Evolutionary conservation across 2,113 vertebrate genomes (phyloP), one percentile per base, ranked within the genome.

Genomic region (Pomatorhinus ruficollis): DNA sequence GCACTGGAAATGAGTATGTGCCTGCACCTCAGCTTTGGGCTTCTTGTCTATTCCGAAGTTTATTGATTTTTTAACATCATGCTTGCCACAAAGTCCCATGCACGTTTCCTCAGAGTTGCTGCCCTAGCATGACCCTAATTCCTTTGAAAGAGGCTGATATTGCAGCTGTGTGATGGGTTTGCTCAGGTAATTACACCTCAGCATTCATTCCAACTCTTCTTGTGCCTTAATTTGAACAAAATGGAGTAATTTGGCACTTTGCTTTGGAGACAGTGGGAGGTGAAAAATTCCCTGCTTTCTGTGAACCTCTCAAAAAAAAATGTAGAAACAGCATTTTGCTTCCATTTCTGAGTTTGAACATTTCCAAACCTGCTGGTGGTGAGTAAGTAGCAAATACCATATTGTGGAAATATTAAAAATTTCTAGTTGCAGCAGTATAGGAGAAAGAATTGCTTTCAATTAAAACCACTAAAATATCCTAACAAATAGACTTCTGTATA

Each of bases 171-270:
- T 85, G 61, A 82, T 83, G 35, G 18, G 11, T 68, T 65, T 76
- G 21, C 53, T 66, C 86, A 83, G 37, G 65, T 68, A 93, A 68
- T 83, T 85, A 76, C 30, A 92, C 31, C 21, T 90, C 49, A 52
- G 35, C 12, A 33, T 69, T 88, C 61, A 88, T 49, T 79, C 12
- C 66, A 76, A 6, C 39, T 71, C 40, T 76, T 83, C 56, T 66
- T 40, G 6, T 77, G 25, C 35, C 63, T 76, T 83, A 77, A 86
- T 89, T 77, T 89, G 76, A 83, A 69, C 17, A 86, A 83, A 85
- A 94, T n/a, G 24, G 66, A 72, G 63, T 76, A 68, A 96, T 90
- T 86, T 83, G 50, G 68, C 42, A n/a, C 60, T 87, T 92, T 56
- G 54, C 81, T 91, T 92, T 74, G 35, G 81, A 84, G 80, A 81